phyloP scores from a whole-genome alignment of 2,797 vertebrate species.

The Epinephelus coioides region DNA sequence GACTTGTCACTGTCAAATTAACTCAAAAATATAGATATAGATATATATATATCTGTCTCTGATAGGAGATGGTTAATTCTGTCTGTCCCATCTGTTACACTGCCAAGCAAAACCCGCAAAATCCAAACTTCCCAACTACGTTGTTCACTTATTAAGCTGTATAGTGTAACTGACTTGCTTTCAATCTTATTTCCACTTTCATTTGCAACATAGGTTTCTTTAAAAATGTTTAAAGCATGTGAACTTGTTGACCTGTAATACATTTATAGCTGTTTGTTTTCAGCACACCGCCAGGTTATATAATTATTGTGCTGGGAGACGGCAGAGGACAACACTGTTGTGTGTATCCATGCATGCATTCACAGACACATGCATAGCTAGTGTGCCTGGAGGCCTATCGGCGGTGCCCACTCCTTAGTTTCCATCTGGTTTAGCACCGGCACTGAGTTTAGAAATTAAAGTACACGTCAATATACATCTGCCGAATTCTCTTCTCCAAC shows the following conservation, averaged over 20 bases:
- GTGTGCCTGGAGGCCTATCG: conserved; percentile 25
- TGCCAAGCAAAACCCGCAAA: conserved; percentile 3
- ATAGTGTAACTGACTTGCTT: neutral
- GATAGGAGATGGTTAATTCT: neutral
- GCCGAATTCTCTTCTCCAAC: neutral
- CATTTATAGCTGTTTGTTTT: conserved; percentile 16
- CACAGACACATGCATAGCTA: conserved; percentile 40
- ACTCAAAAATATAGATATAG: conserved; percentile 1
- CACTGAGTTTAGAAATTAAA: conserved; percentile 16
- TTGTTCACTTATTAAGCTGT: neutral
- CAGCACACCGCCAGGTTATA: conserved; percentile 6
- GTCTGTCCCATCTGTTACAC: neutral
- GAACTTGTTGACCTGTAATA: neutral
- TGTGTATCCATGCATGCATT: conserved; percentile 51
- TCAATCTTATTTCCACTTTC: conserved; percentile 1
- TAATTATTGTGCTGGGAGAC: conserved; percentile 24
- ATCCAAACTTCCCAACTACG: neutral
- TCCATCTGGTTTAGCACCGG: conserved; percentile 41
- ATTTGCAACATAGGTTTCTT: neutral
- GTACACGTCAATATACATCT: conserved; percentile 28
- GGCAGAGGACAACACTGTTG: conserved; percentile 9
- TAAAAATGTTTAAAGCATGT: neutral
- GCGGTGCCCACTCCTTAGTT: conserved; percentile 35
- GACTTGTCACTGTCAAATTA: neutral
- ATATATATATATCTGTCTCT: neutral